Conservation (phyloP, 2,888 invertebrate genomes). For the Drosophila recens region DNA sequence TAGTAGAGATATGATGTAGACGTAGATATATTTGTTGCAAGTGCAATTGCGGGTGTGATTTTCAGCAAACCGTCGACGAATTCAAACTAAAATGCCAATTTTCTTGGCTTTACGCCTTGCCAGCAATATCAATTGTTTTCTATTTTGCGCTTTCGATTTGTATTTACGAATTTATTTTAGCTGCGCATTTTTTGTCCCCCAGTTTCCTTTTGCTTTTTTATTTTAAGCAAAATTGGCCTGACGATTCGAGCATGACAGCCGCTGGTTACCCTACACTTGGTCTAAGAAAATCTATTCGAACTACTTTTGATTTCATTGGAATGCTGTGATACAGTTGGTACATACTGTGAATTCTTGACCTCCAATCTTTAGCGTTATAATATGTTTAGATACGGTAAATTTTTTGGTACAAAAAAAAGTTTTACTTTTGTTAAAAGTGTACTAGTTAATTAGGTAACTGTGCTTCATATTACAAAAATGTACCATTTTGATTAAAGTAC, state of each 20-base stretch:
- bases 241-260: not conserved
- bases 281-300: not conserved
- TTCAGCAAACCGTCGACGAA: slow-evolving; percentile 72
- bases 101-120: slow-evolving; percentile 61
- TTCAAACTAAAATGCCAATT: slow-evolving; percentile 75
- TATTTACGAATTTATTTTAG: slow-evolving; percentile 74
- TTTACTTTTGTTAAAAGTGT: too few species aligned
- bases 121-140: slow-evolving; percentile 75
- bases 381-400: too few species aligned
- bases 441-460: too few species aligned
- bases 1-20: slow-evolving; percentile 4
- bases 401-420: too few species aligned
- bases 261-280: slow-evolving; percentile 31
- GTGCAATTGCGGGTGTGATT: slow-evolving; percentile 56
- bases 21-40: slow-evolving; percentile 6
- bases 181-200: slow-evolving; percentile 46
- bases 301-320: not conserved
- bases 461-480: too few species aligned
- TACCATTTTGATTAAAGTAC: too few species aligned
- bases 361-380: too few species aligned
- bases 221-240: slow-evolving; percentile 38
- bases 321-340: not conserved
- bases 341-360: not conserved
- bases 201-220: slow-evolving; percentile 49
- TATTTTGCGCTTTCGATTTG: slow-evolving; percentile 77